Percentiles rank a stretch among this genome's conserved stretches.
Evolutionary conservation across 2,797 vertebrate genomes (phyloP).

Genomic region (Octomys mimax): DNA sequence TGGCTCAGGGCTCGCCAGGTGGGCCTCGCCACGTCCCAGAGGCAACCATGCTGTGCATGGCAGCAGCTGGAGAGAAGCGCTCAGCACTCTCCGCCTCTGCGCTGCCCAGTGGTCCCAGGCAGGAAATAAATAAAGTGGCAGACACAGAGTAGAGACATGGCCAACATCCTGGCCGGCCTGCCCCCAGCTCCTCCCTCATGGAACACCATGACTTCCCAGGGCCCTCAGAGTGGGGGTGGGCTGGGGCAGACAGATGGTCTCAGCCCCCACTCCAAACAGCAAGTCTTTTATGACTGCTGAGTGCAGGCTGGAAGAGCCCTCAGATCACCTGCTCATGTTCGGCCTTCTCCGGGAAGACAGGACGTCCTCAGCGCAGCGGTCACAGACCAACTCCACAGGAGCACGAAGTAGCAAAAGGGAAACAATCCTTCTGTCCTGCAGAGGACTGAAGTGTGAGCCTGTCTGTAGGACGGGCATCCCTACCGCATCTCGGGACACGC

Average conservation of each 20-base stretch:
- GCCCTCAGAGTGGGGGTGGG: accelerated
- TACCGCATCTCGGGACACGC: background rate
- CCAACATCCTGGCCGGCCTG: no score
- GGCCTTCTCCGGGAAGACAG: background rate
- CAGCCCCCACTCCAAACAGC: background rate
- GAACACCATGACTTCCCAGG: background rate
- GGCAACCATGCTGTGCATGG: accelerated
- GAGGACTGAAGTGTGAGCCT: no score
- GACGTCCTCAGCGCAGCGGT: accelerated
- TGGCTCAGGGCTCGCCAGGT: accelerated
- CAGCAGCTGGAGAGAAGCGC: accelerated
- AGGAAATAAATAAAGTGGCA: background rate
- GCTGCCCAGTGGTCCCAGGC: accelerated
- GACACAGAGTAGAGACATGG: accelerated
- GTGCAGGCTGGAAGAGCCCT: background rate
- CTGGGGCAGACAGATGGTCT: background rate
- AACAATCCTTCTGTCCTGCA: background rate
- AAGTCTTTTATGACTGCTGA: background rate
- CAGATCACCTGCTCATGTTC: accelerated
- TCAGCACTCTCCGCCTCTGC: accelerated
- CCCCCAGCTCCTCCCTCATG: background rate
- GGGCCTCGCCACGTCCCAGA: accelerated
- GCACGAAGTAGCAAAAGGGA: background rate
- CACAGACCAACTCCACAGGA: background rate
- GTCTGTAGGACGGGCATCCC: background rate